A percentile compares a stretch with the other conserved stretches of the same genome.
Evolutionary conservation across 2,113 vertebrate species (phyloP).

Genomic region (Protobothrops flavoviridis): DNA sequence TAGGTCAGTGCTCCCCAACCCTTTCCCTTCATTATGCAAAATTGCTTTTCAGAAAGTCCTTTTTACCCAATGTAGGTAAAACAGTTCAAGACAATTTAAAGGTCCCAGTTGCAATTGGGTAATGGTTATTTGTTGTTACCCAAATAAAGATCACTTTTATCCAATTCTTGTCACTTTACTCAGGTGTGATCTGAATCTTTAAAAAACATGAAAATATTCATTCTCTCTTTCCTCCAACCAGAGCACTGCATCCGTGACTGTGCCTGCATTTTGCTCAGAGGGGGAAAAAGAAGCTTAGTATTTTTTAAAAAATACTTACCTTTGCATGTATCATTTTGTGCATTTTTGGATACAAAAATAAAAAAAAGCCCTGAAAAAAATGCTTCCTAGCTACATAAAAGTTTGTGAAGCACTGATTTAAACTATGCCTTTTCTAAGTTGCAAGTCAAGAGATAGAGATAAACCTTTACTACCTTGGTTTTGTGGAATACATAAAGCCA

Average conservation of each 20-base stretch:
- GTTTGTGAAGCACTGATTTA: neutral
- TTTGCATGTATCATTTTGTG: neutral
- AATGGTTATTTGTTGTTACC: neutral
- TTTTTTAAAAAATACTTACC: neutral
- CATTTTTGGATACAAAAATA: neutral
- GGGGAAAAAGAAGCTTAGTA: neutral
- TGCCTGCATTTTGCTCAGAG: neutral
- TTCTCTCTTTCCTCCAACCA: neutral
- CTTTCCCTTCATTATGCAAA: neutral
- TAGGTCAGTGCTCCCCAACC: neutral
- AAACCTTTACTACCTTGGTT: neutral
- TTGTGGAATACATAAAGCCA: neutral
- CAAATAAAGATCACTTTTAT: neutral
- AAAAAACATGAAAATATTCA: neutral
- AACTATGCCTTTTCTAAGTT: neutral
- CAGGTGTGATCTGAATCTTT: neutral
- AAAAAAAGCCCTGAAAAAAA: neutral
- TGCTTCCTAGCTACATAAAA: neutral
- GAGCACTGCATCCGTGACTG: neutral
- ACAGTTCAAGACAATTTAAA: neutral
- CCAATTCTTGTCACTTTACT: neutral
- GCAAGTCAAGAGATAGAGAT: neutral
- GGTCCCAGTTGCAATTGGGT: neutral
- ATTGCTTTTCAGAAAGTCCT: neutral
- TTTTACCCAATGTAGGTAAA: neutral